Evolutionary conservation across 2,113 vertebrate species (phyloP), one percentile per base, ranked within the genome.

Genomic region (Australoheros scitulus): DNA sequence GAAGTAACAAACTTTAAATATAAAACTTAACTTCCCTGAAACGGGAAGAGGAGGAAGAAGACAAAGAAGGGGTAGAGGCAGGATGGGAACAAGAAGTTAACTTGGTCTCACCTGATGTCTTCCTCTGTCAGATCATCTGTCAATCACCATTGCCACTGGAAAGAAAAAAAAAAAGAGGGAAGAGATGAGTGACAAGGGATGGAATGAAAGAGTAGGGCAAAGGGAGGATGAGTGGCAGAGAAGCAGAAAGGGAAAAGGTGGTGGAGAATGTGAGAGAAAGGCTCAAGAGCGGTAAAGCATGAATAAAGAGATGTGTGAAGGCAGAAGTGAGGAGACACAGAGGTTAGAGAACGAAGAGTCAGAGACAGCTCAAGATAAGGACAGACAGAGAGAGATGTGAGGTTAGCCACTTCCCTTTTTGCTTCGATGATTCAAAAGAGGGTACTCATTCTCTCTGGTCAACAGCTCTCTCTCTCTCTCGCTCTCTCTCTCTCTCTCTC

Each of bases 61-160:
- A 61, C 55, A 0, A 38, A 38, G 41, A 26, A 24, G 50, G 34
- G n/a, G 22, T 34, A 32, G 36, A 56, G 36, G n/a, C 17, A 75
- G 36, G 17, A 83, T 1, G 3, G 75, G 57, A 83, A 84, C 77
- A 65, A 88, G 86, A 90, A 94, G 87, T 88, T 82, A 79, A 92
- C 87, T 84, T 92, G 85, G 80, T 79, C 94, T 94, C 91, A 95
- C 95, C 94, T 94, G 93, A 92, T 93, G 89, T 93, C 88, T 93
- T 93, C 91, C 90, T 91, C 76, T 87, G 90, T 94, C 94, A 96
- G 91, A 95, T 96, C 94, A 96, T 95, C 93, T 94, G 95, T 94
- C 92, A 90, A 88, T 92, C 93, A 95, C 87, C 95, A 96, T 95
- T 82, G 91, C 94, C 89, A 64, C 94, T 93, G 80, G 17, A 83